Evolutionary conservation across 2,888 invertebrate genomes (phyloP).

Genomic region (Sesamia inferens): DNA sequence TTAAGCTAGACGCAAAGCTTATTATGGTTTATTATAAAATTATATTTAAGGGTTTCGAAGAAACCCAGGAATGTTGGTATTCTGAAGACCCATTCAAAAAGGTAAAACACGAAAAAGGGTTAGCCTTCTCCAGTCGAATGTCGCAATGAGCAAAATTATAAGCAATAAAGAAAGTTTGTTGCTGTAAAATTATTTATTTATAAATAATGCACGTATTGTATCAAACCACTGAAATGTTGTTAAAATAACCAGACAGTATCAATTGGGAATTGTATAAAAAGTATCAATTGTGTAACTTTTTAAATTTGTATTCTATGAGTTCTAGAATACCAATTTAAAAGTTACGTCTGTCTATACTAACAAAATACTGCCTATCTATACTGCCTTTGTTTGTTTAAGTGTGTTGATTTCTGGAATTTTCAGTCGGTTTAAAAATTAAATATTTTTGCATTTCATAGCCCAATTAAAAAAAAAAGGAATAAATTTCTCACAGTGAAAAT

Average conservation of each 20-base stretch:
- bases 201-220: not conserved
- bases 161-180: not conserved
- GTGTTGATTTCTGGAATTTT: too few species aligned
- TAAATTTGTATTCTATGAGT: conserved; percentile 12
- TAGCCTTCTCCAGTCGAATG: not conserved
- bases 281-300: too few species aligned
- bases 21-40: not conserved
- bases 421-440: too few species aligned
- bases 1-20: not conserved
- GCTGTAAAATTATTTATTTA: not conserved
- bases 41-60: not conserved
- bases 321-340: too few species aligned
- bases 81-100: not conserved
- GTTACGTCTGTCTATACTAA: too few species aligned
- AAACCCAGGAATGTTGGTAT: not conserved
- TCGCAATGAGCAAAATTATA: not conserved
- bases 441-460: too few species aligned
- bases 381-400: too few species aligned
- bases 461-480: too few species aligned
- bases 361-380: too few species aligned
- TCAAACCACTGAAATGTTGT: too few species aligned
- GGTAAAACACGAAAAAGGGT: not conserved
- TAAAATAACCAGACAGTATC: not conserved
- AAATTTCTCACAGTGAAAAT: too few species aligned
- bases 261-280: too few species aligned